A percentile compares a stretch with the other conserved stretches of the same genome.
Evolutionary conservation across 2,888 invertebrate genomes (phyloP).

Genomic region (Chaetogeoica ovagalla): DNA sequence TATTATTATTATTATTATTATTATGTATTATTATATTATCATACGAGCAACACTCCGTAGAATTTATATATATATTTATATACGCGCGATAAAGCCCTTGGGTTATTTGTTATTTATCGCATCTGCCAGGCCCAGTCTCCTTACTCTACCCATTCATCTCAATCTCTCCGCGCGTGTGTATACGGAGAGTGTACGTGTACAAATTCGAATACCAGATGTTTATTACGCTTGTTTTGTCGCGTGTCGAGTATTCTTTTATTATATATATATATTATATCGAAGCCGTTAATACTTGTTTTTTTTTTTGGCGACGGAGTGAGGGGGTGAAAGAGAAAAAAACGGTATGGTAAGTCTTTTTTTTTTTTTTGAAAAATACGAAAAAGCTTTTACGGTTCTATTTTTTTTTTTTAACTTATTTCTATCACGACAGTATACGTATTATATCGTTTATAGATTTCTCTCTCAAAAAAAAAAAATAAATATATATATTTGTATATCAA

Average conservation of each 20-base stretch:
- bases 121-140: slow-evolving; percentile 21
- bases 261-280: not conserved
- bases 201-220: slow-evolving; percentile 45
- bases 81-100: not conserved
- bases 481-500: no score
- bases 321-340: no score
- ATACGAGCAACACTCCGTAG: slow-evolving; percentile 24
- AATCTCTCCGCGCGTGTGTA: not conserved
- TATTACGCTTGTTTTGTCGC: slow-evolving; percentile 43
- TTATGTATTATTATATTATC: no score
- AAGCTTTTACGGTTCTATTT: no score
- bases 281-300: not conserved
- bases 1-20: no score
- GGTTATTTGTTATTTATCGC: slow-evolving; percentile 48
- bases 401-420: no score
- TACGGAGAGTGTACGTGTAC: not conserved
- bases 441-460: no score
- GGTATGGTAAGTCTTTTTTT: no score
- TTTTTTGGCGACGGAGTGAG: not conserved
- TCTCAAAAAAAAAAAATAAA: no score
- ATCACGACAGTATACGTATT: no score
- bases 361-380: no score
- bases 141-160: slow-evolving; percentile 34
- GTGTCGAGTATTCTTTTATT: slow-evolving; percentile 7
- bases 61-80: not conserved